Evolutionary conservation across 2,888 invertebrate species (phyloP), one percentile per base, ranked within the genome.

Genomic region (Helicoverpa assulta): DNA sequence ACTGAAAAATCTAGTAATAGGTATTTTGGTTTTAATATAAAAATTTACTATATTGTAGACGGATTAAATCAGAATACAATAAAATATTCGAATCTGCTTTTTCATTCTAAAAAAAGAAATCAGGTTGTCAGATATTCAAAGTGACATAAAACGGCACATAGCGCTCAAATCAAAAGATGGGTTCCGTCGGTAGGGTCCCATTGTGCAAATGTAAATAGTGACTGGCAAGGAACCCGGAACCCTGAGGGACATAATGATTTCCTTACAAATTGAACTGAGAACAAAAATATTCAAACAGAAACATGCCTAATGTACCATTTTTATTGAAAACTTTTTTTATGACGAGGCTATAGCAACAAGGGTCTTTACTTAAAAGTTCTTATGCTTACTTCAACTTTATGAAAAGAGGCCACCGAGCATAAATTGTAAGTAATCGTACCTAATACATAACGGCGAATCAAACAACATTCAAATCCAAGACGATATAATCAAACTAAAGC

Each of bases 131-230:
- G 33, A 64, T 76, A 55, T 67, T 72, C 33, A 61, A 70, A 60
- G 21, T 56, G 63, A 61, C 52, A 58, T 65, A 66, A 55, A 56
- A 58, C 47, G 33, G 53, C 26, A 21, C 57, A 67, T 60, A 74
- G 68, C 74, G 72, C 66, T 73, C 62, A 80, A 84, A 84, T 85
- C 82, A 80, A 72, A 79, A 82, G 68, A 75, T 53, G 74, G 79
- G 73, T 76, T 73, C 75, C 66, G 70, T 64, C 58, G 76, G 80
- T 80, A 80, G 78, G 81, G 69, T 74, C 65, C 80, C 59, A 81
- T 88, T 86, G 85, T 88, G 80, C 71, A 71, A 80, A 78, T 80
- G 82, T 82, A 83, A 85, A 86, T 86, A 84, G 68, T 79, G 72
- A 73, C 70, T 73, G 68, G 76, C 74, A 81, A 73, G 76, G 71